A percentile compares a stretch with the other conserved stretches of the same genome.
phyloP scores from a whole-genome alignment of 2,888 invertebrate genomes.

The Eledone cirrhosa region DNA sequence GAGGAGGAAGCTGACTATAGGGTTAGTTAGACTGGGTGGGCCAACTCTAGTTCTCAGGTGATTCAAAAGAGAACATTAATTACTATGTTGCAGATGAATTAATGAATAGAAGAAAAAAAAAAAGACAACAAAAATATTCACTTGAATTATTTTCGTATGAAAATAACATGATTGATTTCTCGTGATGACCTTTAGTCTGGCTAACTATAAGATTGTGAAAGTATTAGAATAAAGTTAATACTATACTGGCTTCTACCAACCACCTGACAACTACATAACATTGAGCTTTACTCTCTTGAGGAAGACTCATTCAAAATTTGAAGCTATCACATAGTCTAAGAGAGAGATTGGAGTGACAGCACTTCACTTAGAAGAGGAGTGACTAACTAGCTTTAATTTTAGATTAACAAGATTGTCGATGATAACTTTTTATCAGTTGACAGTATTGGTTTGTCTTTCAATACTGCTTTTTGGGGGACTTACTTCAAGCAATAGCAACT shows the following conservation, averaged over 20 bases:
- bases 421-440: not conserved
- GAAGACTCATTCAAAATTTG: not conserved
- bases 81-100: not conserved
- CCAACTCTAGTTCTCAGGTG: slow-evolving; percentile 9
- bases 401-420: not conserved
- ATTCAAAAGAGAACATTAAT: not conserved
- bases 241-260: not conserved
- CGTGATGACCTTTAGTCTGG: not conserved
- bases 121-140: not conserved
- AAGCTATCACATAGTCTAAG: no score
- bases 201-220: not conserved
- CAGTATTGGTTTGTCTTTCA: slow-evolving; percentile 5
- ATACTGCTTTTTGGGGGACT: not conserved
- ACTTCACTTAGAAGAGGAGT: no score
- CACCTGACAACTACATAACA: not conserved
- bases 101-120: not conserved
- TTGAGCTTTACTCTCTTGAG: not conserved
- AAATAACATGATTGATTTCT: not conserved
- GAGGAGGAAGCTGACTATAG: no score
- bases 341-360: no score
- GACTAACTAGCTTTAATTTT: no score
- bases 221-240: not conserved
- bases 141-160: not conserved
- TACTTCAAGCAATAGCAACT: not conserved
- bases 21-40: slow-evolving; percentile 8